Percentiles rank a stretch among this genome's conserved stretches.
These are phyloP conservation scores for Chelidonichthys spinosus DNA, from an alignment of 2,797 vertebrate species.

Conservation along the genomic window DNA sequence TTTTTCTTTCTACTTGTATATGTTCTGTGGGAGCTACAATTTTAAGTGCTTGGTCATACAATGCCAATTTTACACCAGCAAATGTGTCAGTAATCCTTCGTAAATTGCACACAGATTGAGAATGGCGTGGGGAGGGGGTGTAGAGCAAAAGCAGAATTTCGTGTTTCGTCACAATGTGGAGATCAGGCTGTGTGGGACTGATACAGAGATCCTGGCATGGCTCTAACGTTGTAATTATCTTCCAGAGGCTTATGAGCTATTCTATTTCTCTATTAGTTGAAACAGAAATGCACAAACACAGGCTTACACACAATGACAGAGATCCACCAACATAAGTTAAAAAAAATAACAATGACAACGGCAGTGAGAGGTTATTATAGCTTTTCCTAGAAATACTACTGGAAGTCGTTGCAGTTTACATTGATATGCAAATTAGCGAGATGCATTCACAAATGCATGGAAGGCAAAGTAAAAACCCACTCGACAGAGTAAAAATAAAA, in stretches of 20 bases:
- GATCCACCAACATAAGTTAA: constrained; percentile 2
- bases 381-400: not conserved
- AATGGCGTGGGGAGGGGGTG: constrained; percentile 20
- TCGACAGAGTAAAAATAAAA: not conserved
- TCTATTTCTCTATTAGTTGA: constrained; percentile 31
- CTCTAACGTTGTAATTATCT: constrained; percentile 49
- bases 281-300: constrained; percentile 31
- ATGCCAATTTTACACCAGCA: constrained; percentile 29
- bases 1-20: constrained; percentile 40
- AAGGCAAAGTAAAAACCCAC: constrained; percentile 1
- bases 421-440: not conserved
- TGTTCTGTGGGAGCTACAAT: constrained; percentile 33
- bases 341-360: constrained; percentile 17
- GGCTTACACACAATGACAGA: constrained; percentile 2
- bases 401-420: constrained; percentile 2
- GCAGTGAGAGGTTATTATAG: not conserved
- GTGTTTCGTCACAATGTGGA: constrained; percentile 47
- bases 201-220: constrained; percentile 41
- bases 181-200: constrained; percentile 49
- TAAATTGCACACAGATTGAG: constrained; percentile 11
- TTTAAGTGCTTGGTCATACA: constrained; percentile 36
- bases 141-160: constrained; percentile 28
- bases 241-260: constrained; percentile 35
- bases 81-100: constrained; percentile 36
- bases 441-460: not conserved